A percentile compares a stretch with the other conserved stretches of the same genome.
These are phyloP conservation scores for Adineta ricciae DNA, from an alignment of 2,888 invertebrate species.

Conservation along the genomic window DNA sequence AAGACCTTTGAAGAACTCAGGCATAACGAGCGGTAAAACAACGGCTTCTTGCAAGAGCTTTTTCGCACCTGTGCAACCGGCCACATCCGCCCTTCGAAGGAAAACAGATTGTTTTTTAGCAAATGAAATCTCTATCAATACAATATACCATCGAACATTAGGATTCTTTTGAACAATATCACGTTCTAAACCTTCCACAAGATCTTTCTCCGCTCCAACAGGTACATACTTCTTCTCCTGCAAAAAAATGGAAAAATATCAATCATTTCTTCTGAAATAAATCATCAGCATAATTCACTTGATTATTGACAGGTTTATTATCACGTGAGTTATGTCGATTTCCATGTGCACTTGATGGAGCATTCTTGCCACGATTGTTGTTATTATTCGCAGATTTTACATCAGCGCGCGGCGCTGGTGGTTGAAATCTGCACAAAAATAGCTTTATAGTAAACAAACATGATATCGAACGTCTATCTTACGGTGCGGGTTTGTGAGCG, in stretches of 20 bases:
- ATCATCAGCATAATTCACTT: background rate
- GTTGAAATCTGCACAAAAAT: background rate
- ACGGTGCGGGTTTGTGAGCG: background rate
- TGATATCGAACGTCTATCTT: background rate
- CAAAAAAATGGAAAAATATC: background rate
- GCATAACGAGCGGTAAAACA: constrained; percentile 91
- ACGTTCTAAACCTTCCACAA: constrained; percentile 85
- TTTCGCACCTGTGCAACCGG: constrained; percentile 52
- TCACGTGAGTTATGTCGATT: background rate
- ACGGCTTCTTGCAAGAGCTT: constrained; percentile 86
- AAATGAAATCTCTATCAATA: background rate
- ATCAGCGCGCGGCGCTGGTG: background rate
- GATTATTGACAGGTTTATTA: background rate
- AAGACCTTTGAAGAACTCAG: constrained; percentile 92
- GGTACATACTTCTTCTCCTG: constrained; percentile 69
- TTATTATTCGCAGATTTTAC: background rate
- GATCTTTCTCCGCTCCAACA: constrained; percentile 70
- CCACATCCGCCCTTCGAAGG: constrained; percentile 46
- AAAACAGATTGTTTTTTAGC: no score
- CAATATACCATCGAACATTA: constrained; percentile 76
- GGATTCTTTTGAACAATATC: constrained; percentile 94
- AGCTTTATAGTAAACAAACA: background rate
- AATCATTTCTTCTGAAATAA: background rate
- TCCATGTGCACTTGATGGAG: background rate
- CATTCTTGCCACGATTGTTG: background rate